These are phyloP conservation scores for Melolontha melolontha DNA, from an alignment of 2,888 invertebrate genomes.

Conservation along the genomic window DNA sequence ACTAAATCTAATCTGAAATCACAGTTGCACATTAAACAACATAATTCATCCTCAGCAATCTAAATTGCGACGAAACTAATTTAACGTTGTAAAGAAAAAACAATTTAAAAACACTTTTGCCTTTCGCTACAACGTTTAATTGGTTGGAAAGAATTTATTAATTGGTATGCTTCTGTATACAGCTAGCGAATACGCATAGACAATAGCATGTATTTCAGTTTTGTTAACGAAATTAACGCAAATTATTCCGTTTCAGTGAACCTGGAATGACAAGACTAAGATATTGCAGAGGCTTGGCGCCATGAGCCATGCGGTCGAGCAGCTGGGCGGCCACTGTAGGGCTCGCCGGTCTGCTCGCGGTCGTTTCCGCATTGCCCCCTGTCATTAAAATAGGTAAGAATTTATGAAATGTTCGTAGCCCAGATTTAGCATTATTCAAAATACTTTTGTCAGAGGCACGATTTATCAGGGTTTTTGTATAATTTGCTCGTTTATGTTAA, in stretches of 20 bases:
- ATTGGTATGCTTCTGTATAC: neutral
- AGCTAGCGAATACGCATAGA: neutral
- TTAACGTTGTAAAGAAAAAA: too few relatives aligned
- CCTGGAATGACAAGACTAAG: conserved; percentile 41
- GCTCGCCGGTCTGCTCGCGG: conserved; percentile 59
- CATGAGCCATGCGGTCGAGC: conserved; percentile 62
- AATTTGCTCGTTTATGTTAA: neutral
- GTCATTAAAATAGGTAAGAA: conserved; percentile 64
- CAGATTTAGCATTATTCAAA: conserved; percentile 6
- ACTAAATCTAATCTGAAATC: too few relatives aligned
- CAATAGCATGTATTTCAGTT: conserved; percentile 4
- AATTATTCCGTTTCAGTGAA: conserved; percentile 42
- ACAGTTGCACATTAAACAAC: too few relatives aligned
- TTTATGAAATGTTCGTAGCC: conserved; percentile 10
- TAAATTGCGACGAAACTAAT: too few relatives aligned
- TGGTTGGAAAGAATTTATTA: conserved; percentile 6
- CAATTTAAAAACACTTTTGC: neutral
- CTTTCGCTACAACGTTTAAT: neutral
- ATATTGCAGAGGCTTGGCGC: conserved; percentile 47
- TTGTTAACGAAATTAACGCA: conserved; percentile 18
- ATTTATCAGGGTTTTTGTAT: conserved; percentile 12
- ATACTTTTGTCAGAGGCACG: neutral
- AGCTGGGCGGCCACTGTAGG: conserved; percentile 60
- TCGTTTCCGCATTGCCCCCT: conserved; percentile 60
- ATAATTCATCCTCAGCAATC: too few relatives aligned